Evolutionary conservation across 2,888 invertebrate species (phyloP).

Genomic region (Pseudococcus jackbeardsleyi): DNA sequence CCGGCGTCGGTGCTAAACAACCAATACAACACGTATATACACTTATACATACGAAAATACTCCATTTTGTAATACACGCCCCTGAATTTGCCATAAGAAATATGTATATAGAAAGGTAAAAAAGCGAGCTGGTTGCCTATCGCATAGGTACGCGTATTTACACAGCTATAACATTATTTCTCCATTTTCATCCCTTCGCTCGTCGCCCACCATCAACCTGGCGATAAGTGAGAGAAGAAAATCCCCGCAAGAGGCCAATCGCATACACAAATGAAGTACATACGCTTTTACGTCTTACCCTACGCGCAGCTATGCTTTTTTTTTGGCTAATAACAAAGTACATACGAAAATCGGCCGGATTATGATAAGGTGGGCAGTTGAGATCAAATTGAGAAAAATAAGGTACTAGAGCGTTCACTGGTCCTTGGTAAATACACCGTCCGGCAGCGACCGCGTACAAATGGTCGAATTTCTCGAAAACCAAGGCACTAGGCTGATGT

Average conservation of each 20-base stretch:
- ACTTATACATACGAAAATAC: constrained; percentile 16
- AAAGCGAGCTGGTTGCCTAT: neutral
- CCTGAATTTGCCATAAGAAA: neutral
- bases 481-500: constrained; percentile 92
- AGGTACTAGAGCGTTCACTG: constrained; percentile 80
- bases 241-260: neutral
- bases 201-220: neutral
- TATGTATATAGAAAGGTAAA: constrained; percentile 14
- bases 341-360: constrained; percentile 95
- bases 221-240: neutral
- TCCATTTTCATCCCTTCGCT: neutral
- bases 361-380: constrained; percentile 91
- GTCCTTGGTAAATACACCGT: constrained; percentile 87
- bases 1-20: constrained; percentile 38
- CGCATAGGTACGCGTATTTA: neutral
- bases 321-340: constrained; percentile 67
- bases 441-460: constrained; percentile 88
- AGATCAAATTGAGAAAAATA: constrained; percentile 83
- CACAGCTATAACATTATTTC: constrained; percentile 23
- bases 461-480: constrained; percentile 93
- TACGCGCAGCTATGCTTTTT: constrained; percentile 17
- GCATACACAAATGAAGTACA: constrained; percentile 33
- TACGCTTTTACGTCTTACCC: constrained; percentile 32
- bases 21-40: constrained; percentile 3
- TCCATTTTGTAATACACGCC: constrained; percentile 27